These are phyloP conservation scores for Vulpes vulpes DNA, from an alignment of 2,113 vertebrate species.

Conservation along the genomic window DNA sequence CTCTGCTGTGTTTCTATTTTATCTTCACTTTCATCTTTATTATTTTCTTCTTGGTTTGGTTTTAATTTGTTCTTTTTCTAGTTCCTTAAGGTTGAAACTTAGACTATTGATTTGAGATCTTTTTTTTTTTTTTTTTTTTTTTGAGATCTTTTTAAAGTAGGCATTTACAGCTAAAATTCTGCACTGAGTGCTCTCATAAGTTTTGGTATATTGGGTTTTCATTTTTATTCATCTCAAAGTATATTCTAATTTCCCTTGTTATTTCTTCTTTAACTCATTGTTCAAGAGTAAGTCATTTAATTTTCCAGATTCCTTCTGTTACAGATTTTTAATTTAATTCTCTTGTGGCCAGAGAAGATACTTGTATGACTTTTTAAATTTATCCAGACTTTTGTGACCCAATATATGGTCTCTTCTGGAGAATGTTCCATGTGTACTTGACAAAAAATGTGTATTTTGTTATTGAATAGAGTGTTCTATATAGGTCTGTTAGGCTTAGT, in stretches of 20 bases:
- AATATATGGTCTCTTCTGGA: not conserved
- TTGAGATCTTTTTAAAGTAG: not conserved
- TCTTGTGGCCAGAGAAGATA: constrained; percentile 2
- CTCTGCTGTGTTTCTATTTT: not conserved
- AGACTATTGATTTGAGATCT: not conserved
- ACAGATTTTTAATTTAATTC: constrained; percentile 11
- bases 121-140: not conserved
- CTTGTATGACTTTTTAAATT: not conserved
- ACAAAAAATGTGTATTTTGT: not conserved
- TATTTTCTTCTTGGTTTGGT: not conserved
- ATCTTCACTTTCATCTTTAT: not conserved
- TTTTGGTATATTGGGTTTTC: not conserved
- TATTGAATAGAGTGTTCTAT: not conserved
- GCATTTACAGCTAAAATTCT: not conserved
- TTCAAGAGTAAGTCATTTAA: not conserved
- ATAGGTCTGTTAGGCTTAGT: not conserved
- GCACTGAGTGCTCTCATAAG: not conserved
- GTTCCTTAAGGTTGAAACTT: not conserved
- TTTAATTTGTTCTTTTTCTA: constrained; percentile 5
- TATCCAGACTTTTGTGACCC: not conserved
- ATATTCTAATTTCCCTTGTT: not conserved
- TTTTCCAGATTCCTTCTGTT: not conserved
- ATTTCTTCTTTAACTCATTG: not conserved
- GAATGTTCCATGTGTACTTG: not conserved
- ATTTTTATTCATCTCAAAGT: not conserved